These are phyloP conservation scores for Chrysopilus asiliformis DNA, from an alignment of 2,888 invertebrate genomes.

Conservation along the genomic window DNA sequence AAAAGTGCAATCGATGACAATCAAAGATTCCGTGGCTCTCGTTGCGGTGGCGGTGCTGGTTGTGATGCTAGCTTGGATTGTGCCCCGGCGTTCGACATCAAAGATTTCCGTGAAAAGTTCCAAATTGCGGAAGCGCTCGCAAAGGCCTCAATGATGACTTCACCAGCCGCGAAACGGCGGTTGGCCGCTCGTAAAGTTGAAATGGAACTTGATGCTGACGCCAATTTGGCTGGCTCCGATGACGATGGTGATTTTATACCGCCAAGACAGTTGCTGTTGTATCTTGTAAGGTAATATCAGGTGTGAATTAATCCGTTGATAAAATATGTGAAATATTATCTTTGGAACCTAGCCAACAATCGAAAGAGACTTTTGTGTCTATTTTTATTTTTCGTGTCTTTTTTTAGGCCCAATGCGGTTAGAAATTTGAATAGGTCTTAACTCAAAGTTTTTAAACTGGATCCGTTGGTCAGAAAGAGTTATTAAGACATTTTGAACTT, in stretches of 20 bases:
- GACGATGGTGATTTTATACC: conserved; percentile 40
- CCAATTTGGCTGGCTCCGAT: conserved; percentile 6
- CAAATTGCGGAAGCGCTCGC: conserved; percentile 45
- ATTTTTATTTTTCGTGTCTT: no score
- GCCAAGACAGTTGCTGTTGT: conserved; percentile 46
- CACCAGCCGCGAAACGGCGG: conserved; percentile 41
- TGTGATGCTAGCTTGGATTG: neutral
- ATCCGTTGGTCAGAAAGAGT: no score
- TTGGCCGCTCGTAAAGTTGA: conserved; percentile 43
- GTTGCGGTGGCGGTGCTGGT: no score
- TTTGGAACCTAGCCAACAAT: no score
- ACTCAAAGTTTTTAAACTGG: no score
- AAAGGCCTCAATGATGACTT: conserved; percentile 43
- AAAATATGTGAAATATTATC: no score
- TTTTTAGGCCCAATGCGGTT: no score
- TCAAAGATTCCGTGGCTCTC: no score
- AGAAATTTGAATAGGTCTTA: no score
- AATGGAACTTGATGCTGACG: conserved; percentile 34
- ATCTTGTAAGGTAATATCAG: conserved; percentile 54
- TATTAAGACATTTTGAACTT: no score
- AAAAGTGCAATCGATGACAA: neutral
- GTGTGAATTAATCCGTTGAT: no score
- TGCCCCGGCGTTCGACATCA: conserved; percentile 16
- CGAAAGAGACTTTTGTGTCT: no score
- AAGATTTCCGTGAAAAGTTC: conserved; percentile 38